Conservation (phyloP, 1,140 invertebrate genomes). For the Octopus bimaculoides region DNA sequence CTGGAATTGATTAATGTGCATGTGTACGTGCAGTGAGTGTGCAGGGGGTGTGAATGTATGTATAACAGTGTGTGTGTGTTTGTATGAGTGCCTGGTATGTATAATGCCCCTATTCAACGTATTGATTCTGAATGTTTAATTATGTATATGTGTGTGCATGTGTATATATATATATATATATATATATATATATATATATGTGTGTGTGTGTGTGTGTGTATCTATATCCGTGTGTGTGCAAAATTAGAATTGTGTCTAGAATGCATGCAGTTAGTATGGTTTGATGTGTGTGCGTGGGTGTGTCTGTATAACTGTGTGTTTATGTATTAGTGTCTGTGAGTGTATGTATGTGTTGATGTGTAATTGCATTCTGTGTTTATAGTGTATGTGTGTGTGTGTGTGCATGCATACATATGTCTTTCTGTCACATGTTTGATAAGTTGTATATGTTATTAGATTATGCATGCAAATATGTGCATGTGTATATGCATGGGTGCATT, state of each 20-base stretch:
- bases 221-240: background rate
- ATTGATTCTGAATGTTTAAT: background rate
- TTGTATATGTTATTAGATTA: background rate
- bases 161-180: background rate
- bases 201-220: background rate
- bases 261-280: too few species aligned
- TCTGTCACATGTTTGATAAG: background rate
- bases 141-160: background rate
- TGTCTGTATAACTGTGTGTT: too few species aligned
- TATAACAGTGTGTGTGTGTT: background rate
- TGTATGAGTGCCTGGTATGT: background rate
- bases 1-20: too few species aligned
- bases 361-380: too few species aligned
- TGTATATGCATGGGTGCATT: background rate
- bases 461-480: background rate
- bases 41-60: background rate
- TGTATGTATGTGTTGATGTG: too few species aligned
- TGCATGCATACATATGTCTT: background rate
- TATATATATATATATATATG: background rate
- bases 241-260: too few species aligned
- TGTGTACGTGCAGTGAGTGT: background rate
- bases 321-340: too few species aligned
- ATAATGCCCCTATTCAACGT: too few species aligned
- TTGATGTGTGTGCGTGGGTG: too few species aligned
- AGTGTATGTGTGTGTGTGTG: background rate